Evolutionary conservation across 2,888 invertebrate species (phyloP), one percentile per base, ranked within the genome.

Genomic region (Drosophila kambysellisi): DNA sequence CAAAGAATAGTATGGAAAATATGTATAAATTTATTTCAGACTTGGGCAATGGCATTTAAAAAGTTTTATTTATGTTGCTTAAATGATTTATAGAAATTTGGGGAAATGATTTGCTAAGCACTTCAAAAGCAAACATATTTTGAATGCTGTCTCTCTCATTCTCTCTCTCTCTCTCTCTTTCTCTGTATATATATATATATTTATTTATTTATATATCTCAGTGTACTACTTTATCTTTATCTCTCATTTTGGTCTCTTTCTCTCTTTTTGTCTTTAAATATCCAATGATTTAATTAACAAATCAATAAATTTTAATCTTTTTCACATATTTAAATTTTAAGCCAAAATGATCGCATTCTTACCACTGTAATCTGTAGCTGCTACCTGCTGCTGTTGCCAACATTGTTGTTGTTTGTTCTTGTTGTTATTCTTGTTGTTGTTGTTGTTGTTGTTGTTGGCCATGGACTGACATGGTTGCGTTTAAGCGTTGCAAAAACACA

Each of bases 401-500:
- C 29, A 15, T 32, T 50, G n/a, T 52, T 41, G 30, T 29, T 33
- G 29, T 35, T 32, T 41, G n/a, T 32, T 58, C 11, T 20, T 48
- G 20, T 52, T 41, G 29, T 29, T 37, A 8, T 25, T 53, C 7
- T 32, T 53, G n/a, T n/a, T 29, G 20, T 35, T 57, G 32, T 52
- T 60, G 11, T 1, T 70, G 50, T 20, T 63, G 65, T 46, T 69
- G 43, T 65, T 74, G 43, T 58, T 68, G 66, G 48, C 29, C 48
- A 41, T 53, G 57, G 56, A 37, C 75, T 73, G 89, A 88, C 89
- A 85, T 76, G 89, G 81, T 88, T 89, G 71, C 88, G 56, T 80
- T 89, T 67, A 76, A 82, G 53, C 70, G 56, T 39, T 37, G 20
- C 39, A 56, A 32, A 56, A 20, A 43, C 20, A 67, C 37, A n/a